These are phyloP conservation scores for Chionomys nivalis DNA, from an alignment of 2,113 vertebrate species.

Conservation along the genomic window DNA sequence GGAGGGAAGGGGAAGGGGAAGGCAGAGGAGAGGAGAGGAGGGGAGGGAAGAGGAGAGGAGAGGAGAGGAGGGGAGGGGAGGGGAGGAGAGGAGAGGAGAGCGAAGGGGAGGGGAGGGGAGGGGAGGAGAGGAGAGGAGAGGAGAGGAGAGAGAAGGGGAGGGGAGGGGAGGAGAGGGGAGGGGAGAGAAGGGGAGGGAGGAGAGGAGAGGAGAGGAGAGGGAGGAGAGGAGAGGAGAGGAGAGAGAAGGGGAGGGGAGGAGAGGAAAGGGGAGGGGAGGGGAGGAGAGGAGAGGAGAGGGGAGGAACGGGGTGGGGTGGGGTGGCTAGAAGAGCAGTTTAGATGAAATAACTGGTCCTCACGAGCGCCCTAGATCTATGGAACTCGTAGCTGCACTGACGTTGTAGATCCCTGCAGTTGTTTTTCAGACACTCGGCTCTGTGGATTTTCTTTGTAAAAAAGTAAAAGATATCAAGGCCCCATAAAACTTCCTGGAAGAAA, in stretches of 20 bases:
- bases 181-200: not conserved
- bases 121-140: no score
- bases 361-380: not conserved
- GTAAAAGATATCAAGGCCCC: constrained; percentile 20
- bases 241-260: not conserved
- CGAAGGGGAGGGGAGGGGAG: not conserved
- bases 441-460: constrained; percentile 46
- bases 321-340: not conserved
- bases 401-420: not conserved
- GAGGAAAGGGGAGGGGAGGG: no score
- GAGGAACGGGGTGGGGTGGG: not conserved
- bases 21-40: no score
- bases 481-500: constrained; percentile 44
- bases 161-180: no score
- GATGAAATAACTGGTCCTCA: not conserved
- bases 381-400: not conserved
- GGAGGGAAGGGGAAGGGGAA: not conserved
- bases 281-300: no score
- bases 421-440: not conserved
- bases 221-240: no score
- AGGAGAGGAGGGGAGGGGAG: not conserved
- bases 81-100: no score
- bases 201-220: no score
- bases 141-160: no score
- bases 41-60: no score